Evolutionary conservation across 1,140 invertebrate species (phyloP).

Genomic region (Panagrolaimus sp.): DNA sequence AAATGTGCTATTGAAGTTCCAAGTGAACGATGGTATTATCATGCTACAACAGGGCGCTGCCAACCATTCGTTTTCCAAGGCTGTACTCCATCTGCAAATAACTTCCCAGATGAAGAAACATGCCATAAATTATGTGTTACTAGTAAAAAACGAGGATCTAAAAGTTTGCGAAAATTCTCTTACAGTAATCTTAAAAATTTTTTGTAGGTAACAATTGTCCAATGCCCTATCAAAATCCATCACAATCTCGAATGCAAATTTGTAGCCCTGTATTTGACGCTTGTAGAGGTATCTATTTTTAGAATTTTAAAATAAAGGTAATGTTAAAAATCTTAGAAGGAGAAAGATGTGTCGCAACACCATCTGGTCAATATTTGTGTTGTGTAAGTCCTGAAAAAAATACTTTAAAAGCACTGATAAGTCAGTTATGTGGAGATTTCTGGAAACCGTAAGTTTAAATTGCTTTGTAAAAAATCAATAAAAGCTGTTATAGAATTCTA

Average conservation of each 20-base stretch:
- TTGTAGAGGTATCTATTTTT: not conserved
- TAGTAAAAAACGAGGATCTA: not conserved
- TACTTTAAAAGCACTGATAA: constrained; percentile 10
- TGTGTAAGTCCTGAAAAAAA: constrained; percentile 9
- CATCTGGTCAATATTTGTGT: constrained; percentile 5
- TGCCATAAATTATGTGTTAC: constrained; percentile 10
- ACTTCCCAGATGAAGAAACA: constrained; percentile 28
- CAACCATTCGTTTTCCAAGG: constrained; percentile 23
- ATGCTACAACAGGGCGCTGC: constrained; percentile 21
- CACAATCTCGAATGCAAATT: not conserved
- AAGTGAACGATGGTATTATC: constrained; percentile 28
- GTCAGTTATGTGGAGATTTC: constrained; percentile 7
- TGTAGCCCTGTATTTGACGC: constrained; percentile 4
- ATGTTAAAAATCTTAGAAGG: not conserved
- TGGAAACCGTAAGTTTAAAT: constrained; percentile 2
- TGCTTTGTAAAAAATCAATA: no score
- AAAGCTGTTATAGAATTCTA: not conserved
- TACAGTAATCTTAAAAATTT: not conserved
- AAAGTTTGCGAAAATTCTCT: not conserved
- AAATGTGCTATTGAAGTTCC: constrained; percentile 14
- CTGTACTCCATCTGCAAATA: constrained; percentile 24
- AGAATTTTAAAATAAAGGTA: not conserved
- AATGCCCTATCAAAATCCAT: not conserved
- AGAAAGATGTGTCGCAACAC: constrained; percentile 8
- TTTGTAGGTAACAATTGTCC: not conserved